Percentiles rank a stretch among this genome's conserved stretches.
Conservation (phyloP, 2,888 invertebrate species). For the Chloroclysta siterata region DNA sequence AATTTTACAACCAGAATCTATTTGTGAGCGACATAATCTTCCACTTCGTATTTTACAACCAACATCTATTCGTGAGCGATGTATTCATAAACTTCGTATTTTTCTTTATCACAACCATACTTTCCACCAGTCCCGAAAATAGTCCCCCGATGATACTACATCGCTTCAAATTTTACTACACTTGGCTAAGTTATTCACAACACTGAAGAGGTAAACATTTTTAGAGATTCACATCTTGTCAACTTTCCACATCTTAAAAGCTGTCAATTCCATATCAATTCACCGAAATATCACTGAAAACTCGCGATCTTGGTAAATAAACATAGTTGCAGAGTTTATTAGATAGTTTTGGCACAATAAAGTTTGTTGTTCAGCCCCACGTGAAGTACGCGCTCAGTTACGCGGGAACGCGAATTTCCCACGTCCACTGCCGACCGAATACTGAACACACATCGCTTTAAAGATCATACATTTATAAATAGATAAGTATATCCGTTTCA, state of each 20-base stretch:
- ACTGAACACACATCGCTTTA: constrained; percentile 66
- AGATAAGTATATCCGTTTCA: constrained; percentile 72
- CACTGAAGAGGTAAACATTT: constrained; percentile 84
- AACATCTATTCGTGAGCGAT: constrained; percentile 59
- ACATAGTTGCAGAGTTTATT: constrained; percentile 56
- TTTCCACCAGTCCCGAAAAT: constrained; percentile 56
- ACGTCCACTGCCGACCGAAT: constrained; percentile 59
- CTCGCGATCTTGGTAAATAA: constrained; percentile 52
- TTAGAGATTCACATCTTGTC: constrained; percentile 70
- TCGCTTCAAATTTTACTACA: constrained; percentile 57
- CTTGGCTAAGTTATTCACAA: constrained; percentile 78
- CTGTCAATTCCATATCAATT: constrained; percentile 59
- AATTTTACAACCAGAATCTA: constrained; percentile 75
- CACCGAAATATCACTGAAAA: constrained; percentile 60
- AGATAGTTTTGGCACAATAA: constrained; percentile 72
- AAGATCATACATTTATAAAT: constrained; percentile 75
- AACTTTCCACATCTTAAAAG: constrained; percentile 55
- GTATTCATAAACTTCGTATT: constrained; percentile 52
- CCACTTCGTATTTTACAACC: constrained; percentile 68
- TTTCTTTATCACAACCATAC: constrained; percentile 76
- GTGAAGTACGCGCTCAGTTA: constrained; percentile 58
- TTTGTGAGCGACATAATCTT: constrained; percentile 54
- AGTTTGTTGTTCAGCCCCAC: constrained; percentile 66
- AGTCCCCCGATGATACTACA: constrained; percentile 56
- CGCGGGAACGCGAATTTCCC: constrained; percentile 61